These are phyloP conservation scores for Pseudanteris insignis DNA, from an alignment of 2,888 invertebrate genomes.

Conservation along the genomic window DNA sequence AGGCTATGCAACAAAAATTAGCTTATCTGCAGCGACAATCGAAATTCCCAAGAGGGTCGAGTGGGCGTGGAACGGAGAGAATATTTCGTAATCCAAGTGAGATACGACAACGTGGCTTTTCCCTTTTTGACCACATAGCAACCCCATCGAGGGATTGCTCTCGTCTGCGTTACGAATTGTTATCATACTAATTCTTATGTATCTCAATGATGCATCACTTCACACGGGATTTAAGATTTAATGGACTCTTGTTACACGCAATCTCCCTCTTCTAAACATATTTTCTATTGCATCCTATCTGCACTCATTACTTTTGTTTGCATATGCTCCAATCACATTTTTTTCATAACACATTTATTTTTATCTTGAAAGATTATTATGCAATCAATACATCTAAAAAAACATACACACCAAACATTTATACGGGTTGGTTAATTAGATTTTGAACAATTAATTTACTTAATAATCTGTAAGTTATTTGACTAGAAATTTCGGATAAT, in stretches of 20 bases:
- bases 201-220: conserved; percentile 64
- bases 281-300: conserved; percentile 27
- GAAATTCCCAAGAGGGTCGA: conserved; percentile 42
- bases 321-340: too few relatives aligned
- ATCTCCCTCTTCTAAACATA: conserved; percentile 22
- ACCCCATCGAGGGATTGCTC: conserved; percentile 53
- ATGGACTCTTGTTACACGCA: conserved; percentile 55
- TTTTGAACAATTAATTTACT: too few relatives aligned
- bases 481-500: too few relatives aligned
- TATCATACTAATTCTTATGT: conserved; percentile 57
- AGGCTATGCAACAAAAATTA: conserved; percentile 44
- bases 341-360: too few relatives aligned
- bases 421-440: too few relatives aligned
- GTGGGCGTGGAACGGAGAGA: conserved; percentile 62
- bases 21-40: conserved; percentile 45
- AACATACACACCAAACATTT: too few relatives aligned
- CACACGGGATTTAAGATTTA: conserved; percentile 66
- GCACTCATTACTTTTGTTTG: too few relatives aligned
- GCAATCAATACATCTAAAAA: too few relatives aligned
- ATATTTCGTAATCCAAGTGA: conserved; percentile 64
- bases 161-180: conserved; percentile 56
- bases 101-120: conserved; percentile 51
- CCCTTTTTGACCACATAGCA: conserved; percentile 47
- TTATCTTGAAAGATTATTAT: too few relatives aligned
- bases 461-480: too few relatives aligned